Base-by-base conservation (phyloP, 2,888 invertebrate genomes). In the Diogma glabrata region DNA sequence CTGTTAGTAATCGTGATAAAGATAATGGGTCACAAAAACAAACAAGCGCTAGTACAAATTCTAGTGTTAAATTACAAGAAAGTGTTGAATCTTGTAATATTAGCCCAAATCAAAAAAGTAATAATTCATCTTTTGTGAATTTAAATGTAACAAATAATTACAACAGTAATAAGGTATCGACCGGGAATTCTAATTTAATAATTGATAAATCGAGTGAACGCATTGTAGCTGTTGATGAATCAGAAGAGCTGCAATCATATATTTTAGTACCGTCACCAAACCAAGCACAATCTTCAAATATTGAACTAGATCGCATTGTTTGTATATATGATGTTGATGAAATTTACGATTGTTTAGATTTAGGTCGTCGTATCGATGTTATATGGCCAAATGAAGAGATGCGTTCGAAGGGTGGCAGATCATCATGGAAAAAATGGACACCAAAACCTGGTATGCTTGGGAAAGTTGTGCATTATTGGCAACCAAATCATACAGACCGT, bases 361-460 rank as follows among this genome's bases (percentile, higher is more conserved):
- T 92, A 57, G 91, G 91, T 8, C 74, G 92, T 54, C 74, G 91
- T 56, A 91, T 93, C 53, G 94, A 94, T 62, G 93, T 95, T n/a
- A 81, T 83, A 58, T 97, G 96, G 96, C 96, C 96, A 0, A 85
- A 84, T 59, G 93, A 94, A 65, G 78, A 80, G 49, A 90, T 92
- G 84, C 72, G 92, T 51, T 80, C 81, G 54, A 77, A 84, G 57
- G 95, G 95, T 0, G 94, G 95, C 0, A 76, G 90, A 56, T 85
- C 86, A 46, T 82, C 81, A 59, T 96, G 95, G 96, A 81, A 83
- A 57, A 81, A 84, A 60, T 95, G 95, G 94, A 78, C 84, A 55
- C 94, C 95, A 0, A 78, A 82, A 57, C 81, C 83, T 12, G 94
- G 94, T 9, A 93, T 94, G 92, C 91, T 92, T 61, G 95, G 95